Evolutionary conservation across 1,140 invertebrate species (phyloP).

Genomic region (Acromyrmex echinatior): DNA sequence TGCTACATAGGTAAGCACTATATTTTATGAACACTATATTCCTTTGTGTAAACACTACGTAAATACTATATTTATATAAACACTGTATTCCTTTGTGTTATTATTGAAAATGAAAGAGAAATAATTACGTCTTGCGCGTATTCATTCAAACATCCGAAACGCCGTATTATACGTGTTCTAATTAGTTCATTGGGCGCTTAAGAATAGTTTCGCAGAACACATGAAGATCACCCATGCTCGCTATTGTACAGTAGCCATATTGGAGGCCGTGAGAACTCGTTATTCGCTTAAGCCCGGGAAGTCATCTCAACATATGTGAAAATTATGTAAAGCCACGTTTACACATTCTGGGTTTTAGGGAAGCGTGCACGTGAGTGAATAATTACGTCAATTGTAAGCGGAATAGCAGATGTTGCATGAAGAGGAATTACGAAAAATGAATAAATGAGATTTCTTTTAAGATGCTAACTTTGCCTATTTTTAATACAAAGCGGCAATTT

Average conservation of each 20-base stretch:
- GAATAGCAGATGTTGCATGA: conserved; percentile 68
- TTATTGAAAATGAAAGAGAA: conserved; percentile 13
- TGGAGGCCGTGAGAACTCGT: conserved; percentile 80
- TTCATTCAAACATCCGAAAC: not conserved
- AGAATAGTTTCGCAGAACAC: conserved; percentile 76
- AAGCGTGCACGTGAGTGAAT: conserved; percentile 66
- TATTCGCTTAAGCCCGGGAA: conserved; percentile 50
- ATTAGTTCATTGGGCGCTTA: conserved; percentile 78
- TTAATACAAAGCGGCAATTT: not conserved
- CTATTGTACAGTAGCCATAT: conserved; percentile 64
- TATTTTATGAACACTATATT: not conserved
- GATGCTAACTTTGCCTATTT: not conserved
- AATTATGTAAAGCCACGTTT: conserved; percentile 82
- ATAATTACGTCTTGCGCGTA: conserved; percentile 9
- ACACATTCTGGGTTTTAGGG: conserved; percentile 56
- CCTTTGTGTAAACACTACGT: too few species aligned
- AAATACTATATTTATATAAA: conserved; percentile 26
- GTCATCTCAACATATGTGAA: conserved; percentile 70
- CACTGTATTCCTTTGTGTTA: not conserved
- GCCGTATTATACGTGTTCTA: conserved; percentile 59
- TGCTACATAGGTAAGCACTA: not conserved
- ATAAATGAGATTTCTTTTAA: conserved; percentile 15
- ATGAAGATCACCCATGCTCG: conserved; percentile 67
- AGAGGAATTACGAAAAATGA: conserved; percentile 46
- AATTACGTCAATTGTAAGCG: conserved; percentile 74